These are phyloP conservation scores for Drosophila fulvimacula DNA, from an alignment of 2,888 invertebrate species.

Conservation along the genomic window DNA sequence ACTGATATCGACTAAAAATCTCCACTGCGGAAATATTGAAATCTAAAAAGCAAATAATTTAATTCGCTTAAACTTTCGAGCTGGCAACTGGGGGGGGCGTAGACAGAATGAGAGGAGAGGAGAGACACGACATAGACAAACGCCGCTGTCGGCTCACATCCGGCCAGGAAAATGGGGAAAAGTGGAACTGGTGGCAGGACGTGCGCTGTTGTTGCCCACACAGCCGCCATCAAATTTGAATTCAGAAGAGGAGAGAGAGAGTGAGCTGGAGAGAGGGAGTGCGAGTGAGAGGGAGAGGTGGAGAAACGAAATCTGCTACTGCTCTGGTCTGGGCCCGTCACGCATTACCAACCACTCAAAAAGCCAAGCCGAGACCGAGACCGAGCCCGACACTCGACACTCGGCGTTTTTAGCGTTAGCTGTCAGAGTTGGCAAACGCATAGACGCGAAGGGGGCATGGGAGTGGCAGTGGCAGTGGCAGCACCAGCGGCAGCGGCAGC, in stretches of 20 bases:
- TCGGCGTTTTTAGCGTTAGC: constrained; percentile 73
- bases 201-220: constrained; percentile 52
- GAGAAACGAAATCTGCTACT: background rate
- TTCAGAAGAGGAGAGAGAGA: constrained; percentile 37
- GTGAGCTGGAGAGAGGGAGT: background rate
- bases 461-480: background rate
- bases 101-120: constrained; percentile 3
- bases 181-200: constrained; percentile 41
- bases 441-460: background rate
- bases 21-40: constrained; percentile 80
- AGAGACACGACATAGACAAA: constrained; percentile 67
- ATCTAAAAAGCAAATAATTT: constrained; percentile 82
- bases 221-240: constrained; percentile 79
- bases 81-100: constrained; percentile 7
- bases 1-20: constrained; percentile 75
- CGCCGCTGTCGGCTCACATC: constrained; percentile 69
- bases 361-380: constrained; percentile 55
- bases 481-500: background rate
- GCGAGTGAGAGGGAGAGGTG: background rate
- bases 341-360: constrained; percentile 72
- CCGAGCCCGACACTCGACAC: constrained; percentile 56
- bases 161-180: constrained; percentile 41
- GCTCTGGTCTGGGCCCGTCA: constrained; percentile 60
- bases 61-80: constrained; percentile 76
- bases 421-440: constrained; percentile 56